These are phyloP conservation scores for Toxotes jaculatrix DNA, from an alignment of 2,113 vertebrate species.

Conservation along the genomic window DNA sequence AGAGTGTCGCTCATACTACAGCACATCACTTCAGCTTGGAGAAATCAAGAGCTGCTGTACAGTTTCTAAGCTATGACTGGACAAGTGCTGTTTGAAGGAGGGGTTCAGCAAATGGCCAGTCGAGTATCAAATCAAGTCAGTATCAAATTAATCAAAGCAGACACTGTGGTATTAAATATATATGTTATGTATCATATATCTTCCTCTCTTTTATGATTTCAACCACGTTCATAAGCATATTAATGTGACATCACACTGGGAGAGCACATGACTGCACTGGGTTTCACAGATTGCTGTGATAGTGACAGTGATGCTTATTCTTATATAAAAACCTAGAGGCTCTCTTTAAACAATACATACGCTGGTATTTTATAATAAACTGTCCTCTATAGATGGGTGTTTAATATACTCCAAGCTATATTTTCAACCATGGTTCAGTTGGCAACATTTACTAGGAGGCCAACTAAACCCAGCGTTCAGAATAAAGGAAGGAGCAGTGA, in stretches of 20 bases:
- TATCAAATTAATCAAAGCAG: slow-evolving; percentile 8
- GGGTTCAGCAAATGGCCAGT: not conserved
- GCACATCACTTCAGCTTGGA: not conserved
- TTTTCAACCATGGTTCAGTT: not conserved
- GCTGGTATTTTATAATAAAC: not conserved
- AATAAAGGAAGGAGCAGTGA: slow-evolving; percentile 7
- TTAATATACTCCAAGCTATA: not conserved
- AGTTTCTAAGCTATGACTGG: not conserved
- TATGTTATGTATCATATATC: not conserved
- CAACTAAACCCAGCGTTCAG: not conserved
- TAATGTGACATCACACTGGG: not conserved
- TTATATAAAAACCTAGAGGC: not conserved
- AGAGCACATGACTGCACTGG: not conserved
- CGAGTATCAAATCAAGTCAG: not conserved
- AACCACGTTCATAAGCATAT: not conserved
- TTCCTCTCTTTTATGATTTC: not conserved
- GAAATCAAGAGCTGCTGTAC: not conserved
- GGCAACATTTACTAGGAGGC: not conserved
- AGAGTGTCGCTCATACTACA: not conserved
- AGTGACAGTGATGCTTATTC: not conserved
- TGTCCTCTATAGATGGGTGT: not conserved
- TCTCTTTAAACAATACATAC: not conserved
- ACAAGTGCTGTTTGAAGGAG: not conserved
- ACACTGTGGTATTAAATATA: not conserved
- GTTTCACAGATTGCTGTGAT: not conserved